Conservation (phyloP, 35 echinoderm and acorn worm species). For the Lytechinus variegatus region DNA sequence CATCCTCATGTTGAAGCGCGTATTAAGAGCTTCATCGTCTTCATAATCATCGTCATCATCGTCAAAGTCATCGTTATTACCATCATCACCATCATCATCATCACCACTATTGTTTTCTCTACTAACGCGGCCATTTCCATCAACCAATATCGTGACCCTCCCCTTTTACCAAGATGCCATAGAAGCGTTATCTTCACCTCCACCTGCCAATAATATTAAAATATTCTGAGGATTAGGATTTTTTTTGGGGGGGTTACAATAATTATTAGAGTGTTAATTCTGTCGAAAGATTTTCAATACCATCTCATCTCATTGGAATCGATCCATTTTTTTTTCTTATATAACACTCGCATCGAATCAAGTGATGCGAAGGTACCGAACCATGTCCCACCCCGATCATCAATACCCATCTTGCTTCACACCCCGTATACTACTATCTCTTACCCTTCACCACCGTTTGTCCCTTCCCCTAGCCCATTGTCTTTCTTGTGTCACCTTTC, state of each 20-base stretch:
- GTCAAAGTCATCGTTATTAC: neutral
- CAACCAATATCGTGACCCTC: too few species aligned
- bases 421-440: neutral
- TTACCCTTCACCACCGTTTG: neutral
- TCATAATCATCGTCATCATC: neutral
- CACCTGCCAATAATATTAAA: too few species aligned
- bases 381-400: neutral
- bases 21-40: neutral
- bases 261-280: neutral
- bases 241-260: neutral
- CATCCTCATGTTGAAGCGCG: neutral
- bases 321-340: neutral
- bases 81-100: neutral
- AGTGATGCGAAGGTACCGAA: neutral
- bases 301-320: neutral
- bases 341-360: neutral
- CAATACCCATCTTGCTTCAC: neutral
- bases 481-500: neutral
- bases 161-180: too few species aligned
- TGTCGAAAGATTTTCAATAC: neutral
- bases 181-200: too few species aligned
- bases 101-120: neutral
- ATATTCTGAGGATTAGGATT: too few species aligned
- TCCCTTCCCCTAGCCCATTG: neutral
- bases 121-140: neutral